phyloP scores from a whole-genome alignment of 2,888 invertebrate species.

The Boloria selene region DNA sequence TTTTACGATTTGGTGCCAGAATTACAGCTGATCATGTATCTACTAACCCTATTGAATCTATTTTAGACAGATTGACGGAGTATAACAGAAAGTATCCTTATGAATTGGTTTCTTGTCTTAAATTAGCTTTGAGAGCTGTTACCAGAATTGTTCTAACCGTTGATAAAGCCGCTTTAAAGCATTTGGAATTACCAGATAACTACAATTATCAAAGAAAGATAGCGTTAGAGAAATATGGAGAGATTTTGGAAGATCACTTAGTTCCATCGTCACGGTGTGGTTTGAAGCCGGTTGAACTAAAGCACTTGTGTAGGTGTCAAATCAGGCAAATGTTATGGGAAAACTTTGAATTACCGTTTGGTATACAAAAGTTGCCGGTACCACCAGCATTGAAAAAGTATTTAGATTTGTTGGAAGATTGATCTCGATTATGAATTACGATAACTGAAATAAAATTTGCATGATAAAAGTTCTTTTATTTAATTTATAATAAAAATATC shows the following conservation, averaged over 20 bases:
- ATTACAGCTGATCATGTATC: constrained; percentile 82
- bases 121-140: constrained; percentile 85
- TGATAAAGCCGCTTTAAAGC: constrained; percentile 58
- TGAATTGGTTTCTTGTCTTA: constrained; percentile 87
- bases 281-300: constrained; percentile 85
- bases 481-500: too few relatives aligned
- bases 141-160: constrained; percentile 81
- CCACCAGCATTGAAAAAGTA: constrained; percentile 86
- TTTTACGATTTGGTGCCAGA: constrained; percentile 87
- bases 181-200: constrained; percentile 63
- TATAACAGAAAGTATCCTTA: constrained; percentile 85
- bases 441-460: background rate
- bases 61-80: constrained; percentile 85
- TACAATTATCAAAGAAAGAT: constrained; percentile 74
- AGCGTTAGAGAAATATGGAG: constrained; percentile 69
- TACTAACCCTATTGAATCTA: constrained; percentile 84
- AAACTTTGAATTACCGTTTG: constrained; percentile 88
- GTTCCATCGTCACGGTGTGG: constrained; percentile 84
- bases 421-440: constrained; percentile 44
- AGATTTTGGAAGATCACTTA: constrained; percentile 82
- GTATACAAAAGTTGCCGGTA: constrained; percentile 86
- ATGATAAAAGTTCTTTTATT: too few relatives aligned
- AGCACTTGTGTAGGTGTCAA: constrained; percentile 88
- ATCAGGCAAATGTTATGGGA: constrained; percentile 85
- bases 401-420: constrained; percentile 88